phyloP scores from a whole-genome alignment of 2,888 invertebrate species.

The Agrochola circellaris region DNA sequence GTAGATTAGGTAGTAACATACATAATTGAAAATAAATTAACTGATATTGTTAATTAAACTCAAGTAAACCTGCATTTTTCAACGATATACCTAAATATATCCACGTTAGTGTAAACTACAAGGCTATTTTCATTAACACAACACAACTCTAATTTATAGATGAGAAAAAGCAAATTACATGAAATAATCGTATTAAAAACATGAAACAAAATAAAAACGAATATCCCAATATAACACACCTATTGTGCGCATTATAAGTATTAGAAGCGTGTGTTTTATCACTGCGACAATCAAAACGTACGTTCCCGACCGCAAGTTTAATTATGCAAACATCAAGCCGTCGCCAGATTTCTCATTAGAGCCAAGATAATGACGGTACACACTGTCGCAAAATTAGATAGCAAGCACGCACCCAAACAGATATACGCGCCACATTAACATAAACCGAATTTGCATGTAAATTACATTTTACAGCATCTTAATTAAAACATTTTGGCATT shows the following conservation, averaged over 20 bases:
- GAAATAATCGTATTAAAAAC: background rate
- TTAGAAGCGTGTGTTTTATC: conserved; percentile 87
- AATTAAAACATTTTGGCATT: conserved; percentile 92
- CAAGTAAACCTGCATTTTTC: background rate
- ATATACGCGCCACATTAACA: conserved; percentile 91
- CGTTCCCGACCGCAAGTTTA: conserved; percentile 88
- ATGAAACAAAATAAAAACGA: background rate
- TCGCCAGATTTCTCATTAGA: conserved; percentile 91
- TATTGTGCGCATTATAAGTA: conserved; percentile 74
- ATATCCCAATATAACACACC: conserved; percentile 38
- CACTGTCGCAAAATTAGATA: conserved; percentile 91
- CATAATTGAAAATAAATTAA: conserved; percentile 36
- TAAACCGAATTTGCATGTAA: conserved; percentile 92
- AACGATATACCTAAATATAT: background rate
- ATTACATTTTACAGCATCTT: conserved; percentile 92
- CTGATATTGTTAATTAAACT: conserved; percentile 4
- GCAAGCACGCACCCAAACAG: conserved; percentile 91
- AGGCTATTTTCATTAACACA: background rate
- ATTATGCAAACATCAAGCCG: conserved; percentile 91
- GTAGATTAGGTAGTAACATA: conserved; percentile 23
- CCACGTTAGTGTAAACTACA: background rate
- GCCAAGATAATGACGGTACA: conserved; percentile 90
- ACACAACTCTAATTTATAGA: background rate
- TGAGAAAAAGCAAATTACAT: background rate
- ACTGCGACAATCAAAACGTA: conserved; percentile 88